Evolutionary conservation across 1,140 invertebrate species (phyloP), one percentile per base, ranked within the genome.

Genomic region (Drosophila quadrilineata): DNA sequence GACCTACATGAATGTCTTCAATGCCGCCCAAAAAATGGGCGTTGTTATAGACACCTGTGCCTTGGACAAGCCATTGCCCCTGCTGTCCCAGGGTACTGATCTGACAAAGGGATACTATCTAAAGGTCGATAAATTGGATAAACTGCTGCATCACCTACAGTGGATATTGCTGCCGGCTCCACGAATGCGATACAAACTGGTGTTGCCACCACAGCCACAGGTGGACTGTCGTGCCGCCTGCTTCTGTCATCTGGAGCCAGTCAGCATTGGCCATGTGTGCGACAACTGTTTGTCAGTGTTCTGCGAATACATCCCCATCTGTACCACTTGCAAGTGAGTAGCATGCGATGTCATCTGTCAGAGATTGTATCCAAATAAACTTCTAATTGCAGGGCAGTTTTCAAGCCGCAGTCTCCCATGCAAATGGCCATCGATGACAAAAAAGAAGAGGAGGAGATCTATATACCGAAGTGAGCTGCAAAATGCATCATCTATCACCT

Each of bases 1-100:
- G 94, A 98, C 98, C 89, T 98, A 98, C 73, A 99, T 99, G 97
- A 99, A 99, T 91, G 95, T 96, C 16, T 98, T 99, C 87, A 99
- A 99, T 75, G 98, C 98, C 19, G 96, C 98, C 29, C 97, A 93
- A 95, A 97, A 96, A 93, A 91, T 98, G 92, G 95, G 95, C 91
- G 93, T 99, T 52, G 92, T 96, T 10, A 93, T 99, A 41, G 98
- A 99, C 91, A 96, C 97, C 2, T 99, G 98, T 88, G 95, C 98
- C 6, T 87, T 99, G 50, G 96, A 97, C 87, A 95, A 96, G 82
- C 96, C 98, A 69, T 93, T 98, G 41, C 96, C 96, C 60, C 90
- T 99, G 14, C 90, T 99, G 22, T 96, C 98, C 88, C 97, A 99
- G 91, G 97, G 97, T 17, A 98, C 97, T 91, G 98, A 99, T 91